Evolutionary conservation across 2,888 invertebrate species (phyloP).

Genomic region (Drosophila buzzatii): DNA sequence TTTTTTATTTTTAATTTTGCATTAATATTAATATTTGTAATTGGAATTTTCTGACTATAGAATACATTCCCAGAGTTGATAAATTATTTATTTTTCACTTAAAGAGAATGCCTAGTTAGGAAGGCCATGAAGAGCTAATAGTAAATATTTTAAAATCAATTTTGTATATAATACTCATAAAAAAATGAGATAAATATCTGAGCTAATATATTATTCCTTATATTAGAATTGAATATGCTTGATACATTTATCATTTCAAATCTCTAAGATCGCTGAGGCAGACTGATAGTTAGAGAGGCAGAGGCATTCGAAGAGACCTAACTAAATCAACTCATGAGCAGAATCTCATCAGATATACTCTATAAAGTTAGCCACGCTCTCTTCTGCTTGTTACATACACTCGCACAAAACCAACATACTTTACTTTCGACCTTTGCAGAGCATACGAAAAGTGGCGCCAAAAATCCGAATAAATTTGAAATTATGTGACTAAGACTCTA

Average conservation of each 20-base stretch:
- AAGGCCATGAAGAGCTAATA: too few relatives aligned
- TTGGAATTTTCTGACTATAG: too few relatives aligned
- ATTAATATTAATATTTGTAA: too few relatives aligned
- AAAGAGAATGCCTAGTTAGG: too few relatives aligned
- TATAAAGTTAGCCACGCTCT: background rate
- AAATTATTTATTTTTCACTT: too few relatives aligned
- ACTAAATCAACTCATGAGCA: background rate
- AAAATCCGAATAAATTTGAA: constrained; percentile 28
- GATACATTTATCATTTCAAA: background rate
- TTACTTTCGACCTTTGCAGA: background rate
- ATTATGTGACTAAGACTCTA: constrained; percentile 41
- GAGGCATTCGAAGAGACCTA: background rate
- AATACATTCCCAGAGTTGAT: background rate
- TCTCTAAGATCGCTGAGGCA: background rate
- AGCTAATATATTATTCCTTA: too few relatives aligned
- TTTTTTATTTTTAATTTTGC: too few relatives aligned
- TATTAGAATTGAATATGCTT: too few relatives aligned
- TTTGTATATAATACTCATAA: too few relatives aligned
- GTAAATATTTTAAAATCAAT: too few relatives aligned
- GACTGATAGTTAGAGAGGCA: background rate
- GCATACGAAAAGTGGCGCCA: constrained; percentile 53
- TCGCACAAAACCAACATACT: background rate
- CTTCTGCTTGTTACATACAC: background rate
- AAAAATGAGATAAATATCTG: too few relatives aligned
- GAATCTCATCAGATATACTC: background rate